Evolutionary conservation across 2,113 vertebrate species (phyloP).

Genomic region (Beaufortia kweichowensis): DNA sequence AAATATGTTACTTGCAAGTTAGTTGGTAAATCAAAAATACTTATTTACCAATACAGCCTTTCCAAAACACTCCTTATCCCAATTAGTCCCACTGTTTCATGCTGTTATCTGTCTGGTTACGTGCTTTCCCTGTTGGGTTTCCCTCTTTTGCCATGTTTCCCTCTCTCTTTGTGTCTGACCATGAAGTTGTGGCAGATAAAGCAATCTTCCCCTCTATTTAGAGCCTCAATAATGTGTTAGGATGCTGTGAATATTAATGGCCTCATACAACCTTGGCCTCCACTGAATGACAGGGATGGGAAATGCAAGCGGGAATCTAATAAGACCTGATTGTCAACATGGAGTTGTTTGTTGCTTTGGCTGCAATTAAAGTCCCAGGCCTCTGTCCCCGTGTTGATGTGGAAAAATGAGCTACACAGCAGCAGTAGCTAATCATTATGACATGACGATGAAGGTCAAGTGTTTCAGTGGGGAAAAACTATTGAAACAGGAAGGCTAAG

Average conservation of each 20-base stretch:
- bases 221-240: slow-evolving; percentile 52
- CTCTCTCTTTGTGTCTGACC: slow-evolving; percentile 1
- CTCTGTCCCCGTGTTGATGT: slow-evolving; percentile 33
- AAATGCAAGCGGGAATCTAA: slow-evolving; percentile 65
- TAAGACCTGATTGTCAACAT: slow-evolving; percentile 62
- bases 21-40: no score
- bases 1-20: slow-evolving; percentile 38
- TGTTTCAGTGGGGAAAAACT: slow-evolving; percentile 35
- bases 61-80: slow-evolving; percentile 2
- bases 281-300: slow-evolving; percentile 58
- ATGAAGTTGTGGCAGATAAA: slow-evolving; percentile 56
- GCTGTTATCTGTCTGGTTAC: background rate
- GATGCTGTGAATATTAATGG: slow-evolving; percentile 67
- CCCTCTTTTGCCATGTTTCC: background rate
- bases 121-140: background rate
- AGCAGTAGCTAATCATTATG: slow-evolving; percentile 49
- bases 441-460: slow-evolving; percentile 56
- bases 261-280: slow-evolving; percentile 56
- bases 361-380: slow-evolving; percentile 60
- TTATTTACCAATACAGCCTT: background rate
- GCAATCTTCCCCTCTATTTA: slow-evolving; percentile 53
- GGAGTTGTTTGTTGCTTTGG: slow-evolving; percentile 58
- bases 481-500: slow-evolving; percentile 12
- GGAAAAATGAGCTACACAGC: slow-evolving; percentile 37
- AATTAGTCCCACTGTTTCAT: background rate